Evolutionary conservation across 1,140 invertebrate species (phyloP).

Genomic region (Tetramorium alpestre): DNA sequence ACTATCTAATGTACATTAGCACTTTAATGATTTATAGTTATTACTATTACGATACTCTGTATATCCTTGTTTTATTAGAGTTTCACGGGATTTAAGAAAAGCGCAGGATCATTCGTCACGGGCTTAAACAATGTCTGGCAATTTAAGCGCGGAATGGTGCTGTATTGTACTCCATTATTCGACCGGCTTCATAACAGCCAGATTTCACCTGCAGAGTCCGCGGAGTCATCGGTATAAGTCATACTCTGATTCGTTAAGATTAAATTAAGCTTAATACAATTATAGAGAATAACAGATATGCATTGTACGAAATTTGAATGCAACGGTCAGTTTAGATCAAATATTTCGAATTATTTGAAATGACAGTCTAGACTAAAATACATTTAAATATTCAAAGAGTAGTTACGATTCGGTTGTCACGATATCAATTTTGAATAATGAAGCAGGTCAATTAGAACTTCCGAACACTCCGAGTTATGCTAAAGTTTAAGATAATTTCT

Average conservation of each 20-base stretch:
- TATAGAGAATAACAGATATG: conserved; percentile 24
- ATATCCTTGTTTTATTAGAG: conserved; percentile 41
- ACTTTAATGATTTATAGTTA: conserved; percentile 28
- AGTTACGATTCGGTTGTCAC: background rate
- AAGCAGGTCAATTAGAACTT: background rate
- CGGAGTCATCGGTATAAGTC: conserved; percentile 67
- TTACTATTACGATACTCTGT: conserved; percentile 27
- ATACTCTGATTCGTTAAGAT: conserved; percentile 59
- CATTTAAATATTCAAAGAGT: background rate
- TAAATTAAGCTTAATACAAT: conserved; percentile 59
- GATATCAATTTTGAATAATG: background rate
- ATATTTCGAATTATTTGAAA: background rate
- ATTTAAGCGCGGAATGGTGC: conserved; percentile 71
- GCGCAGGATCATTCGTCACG: conserved; percentile 63
- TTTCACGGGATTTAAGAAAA: conserved; percentile 48
- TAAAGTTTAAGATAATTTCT: background rate
- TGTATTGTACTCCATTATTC: conserved; percentile 71
- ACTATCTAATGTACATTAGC: background rate
- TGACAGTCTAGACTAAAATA: background rate
- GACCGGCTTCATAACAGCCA: conserved; percentile 68
- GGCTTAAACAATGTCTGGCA: conserved; percentile 65
- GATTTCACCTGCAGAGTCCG: conserved; percentile 58
- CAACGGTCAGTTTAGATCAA: background rate
- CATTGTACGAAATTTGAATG: conserved; percentile 3
- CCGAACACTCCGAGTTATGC: background rate